Conservation (phyloP, 2,797 vertebrate genomes). For the Tachyglossus aculeatus region DNA sequence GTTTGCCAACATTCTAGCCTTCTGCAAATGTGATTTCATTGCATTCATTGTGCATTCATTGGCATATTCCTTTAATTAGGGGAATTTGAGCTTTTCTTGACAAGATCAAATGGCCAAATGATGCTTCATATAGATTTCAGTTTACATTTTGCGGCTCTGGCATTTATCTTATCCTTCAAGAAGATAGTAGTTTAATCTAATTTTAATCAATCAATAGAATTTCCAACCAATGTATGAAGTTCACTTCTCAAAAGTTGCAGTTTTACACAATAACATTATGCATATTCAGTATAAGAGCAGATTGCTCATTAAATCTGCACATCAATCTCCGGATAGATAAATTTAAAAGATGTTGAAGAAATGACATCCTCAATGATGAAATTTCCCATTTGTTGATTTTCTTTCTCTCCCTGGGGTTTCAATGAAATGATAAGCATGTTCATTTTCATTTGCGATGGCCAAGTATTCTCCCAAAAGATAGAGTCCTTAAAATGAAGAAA, state of each 20-base stretch:
- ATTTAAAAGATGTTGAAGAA: slow-evolving; percentile 34
- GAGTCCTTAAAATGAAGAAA: neutral
- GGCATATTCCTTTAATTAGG: slow-evolving; percentile 1
- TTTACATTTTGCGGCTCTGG: neutral
- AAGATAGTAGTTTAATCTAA: slow-evolving; percentile 15
- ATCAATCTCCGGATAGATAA: slow-evolving; percentile 37
- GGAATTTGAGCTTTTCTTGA: slow-evolving; percentile 10
- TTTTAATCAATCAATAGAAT: slow-evolving; percentile 36
- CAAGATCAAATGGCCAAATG: neutral
- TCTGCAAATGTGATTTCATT: neutral
- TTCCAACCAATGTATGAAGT: slow-evolving; percentile 3
- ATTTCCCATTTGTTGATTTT: slow-evolving; percentile 25
- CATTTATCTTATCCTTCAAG: slow-evolving; percentile 13
- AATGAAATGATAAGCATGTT: neutral
- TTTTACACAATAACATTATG: slow-evolving; percentile 26
- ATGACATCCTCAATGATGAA: slow-evolving; percentile 32
- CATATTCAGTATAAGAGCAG: slow-evolving; percentile 24
- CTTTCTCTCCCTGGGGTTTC: neutral
- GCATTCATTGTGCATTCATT: neutral
- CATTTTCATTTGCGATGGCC: neutral
- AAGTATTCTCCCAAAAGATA: neutral
- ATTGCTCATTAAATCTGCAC: slow-evolving; percentile 42
- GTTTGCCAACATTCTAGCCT: slow-evolving; percentile 5
- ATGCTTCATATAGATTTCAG: slow-evolving; percentile 10
- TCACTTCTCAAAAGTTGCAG: slow-evolving; percentile 39